phyloP scores from a whole-genome alignment of 2,888 invertebrate species.

The Minunthozetes semirufus region DNA sequence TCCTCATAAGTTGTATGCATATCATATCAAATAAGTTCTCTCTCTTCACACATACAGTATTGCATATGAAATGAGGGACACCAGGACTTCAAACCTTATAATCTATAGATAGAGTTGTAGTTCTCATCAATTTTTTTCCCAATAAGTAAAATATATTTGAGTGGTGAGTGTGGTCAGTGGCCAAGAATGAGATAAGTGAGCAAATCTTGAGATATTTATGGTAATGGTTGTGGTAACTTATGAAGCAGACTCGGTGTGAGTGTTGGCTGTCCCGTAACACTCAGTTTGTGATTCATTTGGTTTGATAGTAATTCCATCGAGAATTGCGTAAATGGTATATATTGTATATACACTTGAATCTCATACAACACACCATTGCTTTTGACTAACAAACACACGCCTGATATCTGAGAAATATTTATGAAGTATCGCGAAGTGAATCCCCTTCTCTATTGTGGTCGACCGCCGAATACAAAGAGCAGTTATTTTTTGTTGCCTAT shows the following conservation, averaged over 20 bases:
- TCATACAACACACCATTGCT: slow-evolving; percentile 20
- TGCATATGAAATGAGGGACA: not conserved
- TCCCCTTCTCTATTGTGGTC: slow-evolving; percentile 7
- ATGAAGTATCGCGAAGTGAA: slow-evolving; percentile 20
- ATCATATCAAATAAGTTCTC: slow-evolving; percentile 21
- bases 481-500: slow-evolving; percentile 29
- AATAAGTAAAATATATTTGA: too few species aligned
- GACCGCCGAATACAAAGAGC: slow-evolving; percentile 28
- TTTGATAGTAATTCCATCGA: slow-evolving; percentile 26
- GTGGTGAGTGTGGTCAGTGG: too few species aligned
- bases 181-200: too few species aligned
- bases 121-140: too few species aligned
- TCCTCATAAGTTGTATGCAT: slow-evolving; percentile 18
- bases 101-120: too few species aligned
- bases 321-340: slow-evolving; percentile 28
- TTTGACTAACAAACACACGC: slow-evolving; percentile 20
- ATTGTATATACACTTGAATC: slow-evolving; percentile 12
- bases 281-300: slow-evolving; percentile 29
- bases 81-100: not conserved
- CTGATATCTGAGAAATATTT: slow-evolving; percentile 31
- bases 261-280: not conserved
- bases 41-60: not conserved
- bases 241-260: not conserved
- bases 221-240: too few species aligned
- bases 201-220: too few species aligned